These are phyloP conservation scores for Litocranius walleri DNA, from an alignment of 2,113 vertebrate species.

Conservation along the genomic window DNA sequence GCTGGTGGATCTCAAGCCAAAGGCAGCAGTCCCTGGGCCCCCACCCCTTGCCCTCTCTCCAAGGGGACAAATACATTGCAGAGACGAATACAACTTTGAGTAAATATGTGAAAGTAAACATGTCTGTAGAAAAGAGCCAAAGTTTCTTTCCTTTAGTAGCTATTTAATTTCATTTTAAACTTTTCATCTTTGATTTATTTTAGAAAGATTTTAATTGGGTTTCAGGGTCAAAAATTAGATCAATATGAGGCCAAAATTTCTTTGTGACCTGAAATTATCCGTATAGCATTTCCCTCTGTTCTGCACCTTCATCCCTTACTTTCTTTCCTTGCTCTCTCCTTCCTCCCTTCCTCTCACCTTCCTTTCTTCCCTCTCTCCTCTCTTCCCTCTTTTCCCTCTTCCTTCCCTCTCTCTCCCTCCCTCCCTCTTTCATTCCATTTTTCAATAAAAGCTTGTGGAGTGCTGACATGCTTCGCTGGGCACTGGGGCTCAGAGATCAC, in stretches of 20 bases:
- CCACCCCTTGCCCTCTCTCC: background rate
- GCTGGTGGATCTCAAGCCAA: constrained; percentile 5
- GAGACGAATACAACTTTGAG: background rate
- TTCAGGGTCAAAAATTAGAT: constrained; percentile 24
- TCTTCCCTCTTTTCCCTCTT: background rate
- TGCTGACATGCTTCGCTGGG: background rate
- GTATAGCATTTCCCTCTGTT: background rate
- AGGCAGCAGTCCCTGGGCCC: background rate
- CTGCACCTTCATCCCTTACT: background rate
- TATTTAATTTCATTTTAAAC: constrained; percentile 35
- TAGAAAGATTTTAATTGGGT: constrained; percentile 7
- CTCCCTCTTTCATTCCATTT: background rate
- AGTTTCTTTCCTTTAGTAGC: background rate
- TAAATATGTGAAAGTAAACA: constrained; percentile 47
- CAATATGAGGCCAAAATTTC: background rate
- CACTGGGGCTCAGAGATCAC: background rate
- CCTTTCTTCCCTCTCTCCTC: background rate
- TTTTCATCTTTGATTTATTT: constrained; percentile 15
- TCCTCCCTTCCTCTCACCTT: too few relatives aligned
- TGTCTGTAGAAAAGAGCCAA: background rate
- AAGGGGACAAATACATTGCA: background rate
- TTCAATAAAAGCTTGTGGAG: background rate
- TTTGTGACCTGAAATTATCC: background rate
- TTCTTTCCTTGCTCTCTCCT: background rate
- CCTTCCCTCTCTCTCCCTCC: background rate